These are phyloP conservation scores for Dascillus cervinus DNA, from an alignment of 2,888 invertebrate species.

Conservation along the genomic window DNA sequence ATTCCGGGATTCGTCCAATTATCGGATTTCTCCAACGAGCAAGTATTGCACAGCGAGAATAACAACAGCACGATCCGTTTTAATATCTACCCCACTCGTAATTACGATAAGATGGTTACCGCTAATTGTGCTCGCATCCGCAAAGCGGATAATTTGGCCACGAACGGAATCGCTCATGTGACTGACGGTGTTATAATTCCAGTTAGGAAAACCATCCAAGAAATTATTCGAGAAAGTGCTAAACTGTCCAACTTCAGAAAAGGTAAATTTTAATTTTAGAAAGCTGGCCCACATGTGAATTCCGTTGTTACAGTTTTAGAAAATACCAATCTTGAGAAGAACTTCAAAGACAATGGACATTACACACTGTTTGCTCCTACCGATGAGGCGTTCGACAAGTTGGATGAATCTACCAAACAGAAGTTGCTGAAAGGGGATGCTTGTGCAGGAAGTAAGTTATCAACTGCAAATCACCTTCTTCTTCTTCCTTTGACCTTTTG, in stretches of 20 bases:
- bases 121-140: conserved; percentile 61
- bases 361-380: conserved; percentile 61
- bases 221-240: conserved; percentile 50
- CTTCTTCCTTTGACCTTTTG: no score
- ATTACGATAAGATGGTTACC: conserved; percentile 46
- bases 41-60: conserved; percentile 41
- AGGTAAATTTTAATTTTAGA: conserved; percentile 29
- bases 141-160: conserved; percentile 53
- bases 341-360: conserved; percentile 47
- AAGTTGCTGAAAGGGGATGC: conserved; percentile 50
- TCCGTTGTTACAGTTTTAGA: conserved; percentile 46
- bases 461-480: no score
- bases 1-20: conserved; percentile 50
- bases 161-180: conserved; percentile 60
- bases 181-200: conserved; percentile 53
- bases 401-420: conserved; percentile 45
- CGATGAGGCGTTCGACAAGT: conserved; percentile 57
- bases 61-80: conserved; percentile 48
- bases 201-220: conserved; percentile 47
- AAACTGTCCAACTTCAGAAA: conserved; percentile 52
- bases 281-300: background rate
- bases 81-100: conserved; percentile 49
- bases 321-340: conserved; percentile 48
- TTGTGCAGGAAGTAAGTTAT: conserved; percentile 54
- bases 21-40: conserved; percentile 52